Base-by-base conservation (phyloP, 2,888 invertebrate genomes). In the Epicampocera succincta region DNA sequence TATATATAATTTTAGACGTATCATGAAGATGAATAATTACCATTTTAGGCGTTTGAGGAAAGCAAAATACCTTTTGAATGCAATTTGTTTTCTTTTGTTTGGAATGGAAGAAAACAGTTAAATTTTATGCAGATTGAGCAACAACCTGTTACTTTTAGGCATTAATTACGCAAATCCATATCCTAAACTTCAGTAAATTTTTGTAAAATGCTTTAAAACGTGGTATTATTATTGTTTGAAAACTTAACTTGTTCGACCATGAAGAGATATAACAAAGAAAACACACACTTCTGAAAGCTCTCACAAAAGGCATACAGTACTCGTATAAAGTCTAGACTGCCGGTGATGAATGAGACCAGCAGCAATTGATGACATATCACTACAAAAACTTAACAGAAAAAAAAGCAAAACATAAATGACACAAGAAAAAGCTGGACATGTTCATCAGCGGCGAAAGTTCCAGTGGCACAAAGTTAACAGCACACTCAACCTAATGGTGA, bases 341-440 rank as follows among this genome's bases (percentile, higher is more conserved):
- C 1, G 17, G 33, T 78, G 78, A 72, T 78, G 52, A 66, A 78
- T 78, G 65, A 52, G 21, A 58, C 40, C 33, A 60, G 40, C 50
- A 52, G 15, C 52, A 58, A 72, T 72, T 66, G 72, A 65, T 72
- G 78, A 72, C 72, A 72, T 66, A 54, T 54, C 40, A 33, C 40
- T 8, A 25, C 5, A 2, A 29, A 44, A 60, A n/a, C 3, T 9
- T 9, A 33, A 33, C 33, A 11, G 52, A 52, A 25, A 58, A 3
- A 61, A 52, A 50, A 21, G 44, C 9, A 44, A 25, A 38, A 0
- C 73, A 58, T 21, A 60, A 66, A 60, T 50, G 19, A 48, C 15
- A 21, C 50, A 33, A 42, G 25, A 63, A 29, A 48, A 58, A n/a
- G 8, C 19, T 48, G 65, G 72, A 71, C 38, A 65, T 78, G 58